phyloP scores from a whole-genome alignment of 2,797 vertebrate genomes.

The Alca torda region DNA sequence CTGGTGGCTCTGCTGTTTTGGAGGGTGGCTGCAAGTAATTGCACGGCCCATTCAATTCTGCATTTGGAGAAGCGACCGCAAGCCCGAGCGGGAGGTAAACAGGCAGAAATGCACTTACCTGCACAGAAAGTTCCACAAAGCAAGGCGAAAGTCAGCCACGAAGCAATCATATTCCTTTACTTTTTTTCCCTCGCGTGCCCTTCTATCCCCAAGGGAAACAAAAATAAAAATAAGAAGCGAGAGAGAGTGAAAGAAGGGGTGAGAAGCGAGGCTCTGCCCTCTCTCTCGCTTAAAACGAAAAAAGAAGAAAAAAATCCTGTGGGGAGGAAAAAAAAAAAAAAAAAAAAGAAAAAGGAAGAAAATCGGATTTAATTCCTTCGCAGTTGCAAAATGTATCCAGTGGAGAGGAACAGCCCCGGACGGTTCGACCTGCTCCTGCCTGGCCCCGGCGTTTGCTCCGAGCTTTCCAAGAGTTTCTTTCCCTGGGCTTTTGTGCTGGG shows the following conservation, averaged over 20 bases:
- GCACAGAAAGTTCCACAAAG: slow-evolving; percentile 95
- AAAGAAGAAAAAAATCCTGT: background rate
- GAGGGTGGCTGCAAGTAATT: background rate
- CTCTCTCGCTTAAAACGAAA: background rate
- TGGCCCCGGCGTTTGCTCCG: slow-evolving; percentile 22
- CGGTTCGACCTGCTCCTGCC: slow-evolving; percentile 42
- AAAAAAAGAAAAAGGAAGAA: background rate
- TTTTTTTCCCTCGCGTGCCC: slow-evolving; percentile 2
- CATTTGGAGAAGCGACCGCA: background rate
- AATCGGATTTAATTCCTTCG: slow-evolving; percentile 54
- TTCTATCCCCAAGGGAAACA: slow-evolving; percentile 17
- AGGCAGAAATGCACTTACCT: slow-evolving; percentile 81
- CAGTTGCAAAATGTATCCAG: slow-evolving; percentile 46
- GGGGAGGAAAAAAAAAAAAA: background rate
- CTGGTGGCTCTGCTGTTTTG: background rate
- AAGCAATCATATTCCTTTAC: slow-evolving; percentile 90
- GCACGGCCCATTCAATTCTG: slow-evolving; percentile 52
- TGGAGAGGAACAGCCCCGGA: slow-evolving; percentile 14
- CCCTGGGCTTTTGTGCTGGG: slow-evolving; percentile 58
- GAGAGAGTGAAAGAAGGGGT: background rate
- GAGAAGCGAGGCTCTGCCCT: slow-evolving; percentile 10
- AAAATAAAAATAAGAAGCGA: slow-evolving; percentile 16
- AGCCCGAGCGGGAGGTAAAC: slow-evolving; percentile 32
- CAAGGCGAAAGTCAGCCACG: slow-evolving; percentile 94
- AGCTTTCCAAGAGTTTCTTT: slow-evolving; percentile 57